Conservation (phyloP, 64 coral and sea anemone genomes). For the Acropora yongei region DNA sequence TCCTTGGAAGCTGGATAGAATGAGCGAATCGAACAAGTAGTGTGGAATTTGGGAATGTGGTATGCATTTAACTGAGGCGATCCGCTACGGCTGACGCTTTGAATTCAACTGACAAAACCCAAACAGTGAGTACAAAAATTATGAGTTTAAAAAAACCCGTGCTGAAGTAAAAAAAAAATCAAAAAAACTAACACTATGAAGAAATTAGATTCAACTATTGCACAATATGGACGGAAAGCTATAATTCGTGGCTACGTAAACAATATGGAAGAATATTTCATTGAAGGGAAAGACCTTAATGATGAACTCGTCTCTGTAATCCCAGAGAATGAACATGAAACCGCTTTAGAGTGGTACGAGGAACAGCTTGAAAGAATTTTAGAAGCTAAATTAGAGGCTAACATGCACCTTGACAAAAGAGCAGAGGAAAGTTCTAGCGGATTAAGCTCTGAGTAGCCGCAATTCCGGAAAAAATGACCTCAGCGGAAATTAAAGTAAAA, state of each 20-base stretch:
- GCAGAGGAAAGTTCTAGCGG: neutral
- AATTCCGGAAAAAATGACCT: neutral
- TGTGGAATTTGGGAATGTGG: slow-evolving; percentile 4
- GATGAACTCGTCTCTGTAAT: neutral
- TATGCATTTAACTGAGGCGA: slow-evolving; percentile 11
- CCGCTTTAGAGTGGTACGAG: neutral
- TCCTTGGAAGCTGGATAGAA: neutral
- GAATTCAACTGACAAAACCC: neutral
- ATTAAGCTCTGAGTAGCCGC: neutral
- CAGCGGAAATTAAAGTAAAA: too few relatives aligned
- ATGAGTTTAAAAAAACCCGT: neutral
- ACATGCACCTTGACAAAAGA: neutral
- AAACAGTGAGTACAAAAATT: neutral
- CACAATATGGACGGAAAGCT: neutral
- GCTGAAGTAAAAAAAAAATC: neutral
- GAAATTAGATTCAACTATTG: neutral
- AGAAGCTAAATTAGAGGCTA: slow-evolving; percentile 5
- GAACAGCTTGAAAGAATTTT: neutral
- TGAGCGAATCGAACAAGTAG: neutral
- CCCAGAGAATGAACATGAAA: slow-evolving; percentile 18
- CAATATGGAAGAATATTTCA: neutral
- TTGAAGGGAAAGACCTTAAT: neutral
- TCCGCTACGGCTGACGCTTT: neutral
- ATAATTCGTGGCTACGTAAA: neutral
- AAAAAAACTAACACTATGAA: slow-evolving; percentile 2